These are phyloP conservation scores for Camelus dromedarius DNA, from an alignment of 2,113 vertebrate genomes.

Conservation along the genomic window DNA sequence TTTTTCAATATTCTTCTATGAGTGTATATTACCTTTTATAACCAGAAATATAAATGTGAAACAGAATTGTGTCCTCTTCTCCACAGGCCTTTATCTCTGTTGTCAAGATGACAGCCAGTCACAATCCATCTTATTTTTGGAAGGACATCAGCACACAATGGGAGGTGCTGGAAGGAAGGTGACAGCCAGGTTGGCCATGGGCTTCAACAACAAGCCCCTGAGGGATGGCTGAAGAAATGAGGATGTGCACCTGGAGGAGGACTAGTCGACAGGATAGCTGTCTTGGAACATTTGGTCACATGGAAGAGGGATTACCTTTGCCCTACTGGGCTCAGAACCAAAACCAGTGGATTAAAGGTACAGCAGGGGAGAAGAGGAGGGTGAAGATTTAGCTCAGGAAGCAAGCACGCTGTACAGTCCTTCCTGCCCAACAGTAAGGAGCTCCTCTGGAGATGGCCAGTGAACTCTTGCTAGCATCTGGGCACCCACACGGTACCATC, in stretches of 20 bases:
- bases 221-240: neutral
- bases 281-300: neutral
- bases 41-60: conserved; percentile 12
- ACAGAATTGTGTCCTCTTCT: neutral
- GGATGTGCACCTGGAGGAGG: neutral
- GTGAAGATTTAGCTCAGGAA: too few species aligned
- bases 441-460: neutral
- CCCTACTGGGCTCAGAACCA: neutral
- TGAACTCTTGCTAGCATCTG: neutral
- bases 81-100: neutral
- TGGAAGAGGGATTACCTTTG: neutral
- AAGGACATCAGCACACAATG: neutral
- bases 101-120: conserved; percentile 29
- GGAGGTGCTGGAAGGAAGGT: neutral
- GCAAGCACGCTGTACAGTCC: neutral
- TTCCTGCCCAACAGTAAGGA: neutral
- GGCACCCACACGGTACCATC: neutral
- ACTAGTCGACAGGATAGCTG: neutral
- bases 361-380: neutral
- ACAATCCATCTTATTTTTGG: neutral
- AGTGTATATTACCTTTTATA: neutral
- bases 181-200: neutral
- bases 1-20: neutral
- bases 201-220: neutral
- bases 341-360: neutral